Evolutionary conservation across 2,797 vertebrate species (phyloP), one percentile per base, ranked within the genome.

Genomic region (Oreortyx pictus): DNA sequence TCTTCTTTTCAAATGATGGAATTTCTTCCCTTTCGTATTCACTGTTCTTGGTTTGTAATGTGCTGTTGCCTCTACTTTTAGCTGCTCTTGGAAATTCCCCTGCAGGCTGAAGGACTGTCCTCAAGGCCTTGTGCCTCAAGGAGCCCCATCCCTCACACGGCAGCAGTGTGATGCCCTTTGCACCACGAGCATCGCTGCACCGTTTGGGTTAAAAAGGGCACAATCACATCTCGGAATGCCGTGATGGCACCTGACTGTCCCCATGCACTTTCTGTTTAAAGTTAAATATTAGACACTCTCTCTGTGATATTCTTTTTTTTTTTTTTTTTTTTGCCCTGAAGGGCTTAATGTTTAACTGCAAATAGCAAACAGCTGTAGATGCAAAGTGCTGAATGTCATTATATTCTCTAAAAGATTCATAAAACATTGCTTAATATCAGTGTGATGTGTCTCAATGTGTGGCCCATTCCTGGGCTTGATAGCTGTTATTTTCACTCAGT

Each of bases 301-400:
- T 81, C 43, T n/a, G 47, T 73, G 39, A 68, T n/a, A 20, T 57
- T 70, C 22, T 56, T 91, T 72, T 11, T 41, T 41, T 41, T 39
- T 39, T 39, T 39, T 39, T 41, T 41, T 41, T 41, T 31, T 88
- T 88, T 86, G 29, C 43, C 56, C 66, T 93, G 84, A 89, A 92
- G 96, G 90, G 81, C 39, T 95, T 96, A 95, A 94, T 92, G 80
- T 97, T 97, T 97, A 97, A 96, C 92, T 86, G 47, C 70, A 92
- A 96, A 95, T 64, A 27, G 59, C 15, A 33, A 70, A 82, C 70
- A 73, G 84, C 70, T 43, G 76, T 37, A 52, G 71, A 80, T 19
- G 70, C 11, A 37, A 77, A 90, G 75, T 52, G 75, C 75, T 77
- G 71, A 49, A 50, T n/a, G 25, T 74, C 74, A 64, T 67, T 73